A percentile compares a stretch with the other conserved stretches of the same genome.
phyloP scores from a whole-genome alignment of 2,113 vertebrate species.

The Lamprologus tigripictilis region DNA sequence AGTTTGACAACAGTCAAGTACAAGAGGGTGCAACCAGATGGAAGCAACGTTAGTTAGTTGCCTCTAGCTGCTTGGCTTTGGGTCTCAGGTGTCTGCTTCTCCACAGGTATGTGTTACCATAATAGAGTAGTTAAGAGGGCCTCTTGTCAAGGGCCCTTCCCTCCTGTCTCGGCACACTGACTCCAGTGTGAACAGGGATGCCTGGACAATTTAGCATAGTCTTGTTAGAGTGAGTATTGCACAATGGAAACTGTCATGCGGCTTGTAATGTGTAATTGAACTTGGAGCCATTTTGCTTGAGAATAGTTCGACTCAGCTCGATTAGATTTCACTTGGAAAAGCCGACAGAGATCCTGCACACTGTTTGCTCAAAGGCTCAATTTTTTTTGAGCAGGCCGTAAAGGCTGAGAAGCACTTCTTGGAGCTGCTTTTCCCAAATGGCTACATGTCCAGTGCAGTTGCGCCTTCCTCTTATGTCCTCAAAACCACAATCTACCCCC shows the following conservation, averaged over 20 bases:
- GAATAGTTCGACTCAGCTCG: constrained; percentile 53
- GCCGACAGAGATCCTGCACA: constrained; percentile 17
- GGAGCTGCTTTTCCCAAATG: constrained; percentile 45
- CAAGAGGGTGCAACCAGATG: constrained; percentile 39
- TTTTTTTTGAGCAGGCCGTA: neutral
- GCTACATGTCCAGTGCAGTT: constrained; percentile 44
- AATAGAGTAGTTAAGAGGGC: constrained; percentile 69
- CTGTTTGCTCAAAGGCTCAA: constrained; percentile 26
- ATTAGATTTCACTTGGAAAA: constrained; percentile 63
- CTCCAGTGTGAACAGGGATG: constrained; percentile 66
- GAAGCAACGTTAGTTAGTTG: constrained; percentile 24
- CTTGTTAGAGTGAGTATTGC: constrained; percentile 61
- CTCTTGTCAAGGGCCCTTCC: constrained; percentile 60
- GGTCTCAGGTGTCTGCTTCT: constrained; percentile 68
- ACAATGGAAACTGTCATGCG: constrained; percentile 72
- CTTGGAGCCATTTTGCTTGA: constrained; percentile 61
- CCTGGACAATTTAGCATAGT: constrained; percentile 55
- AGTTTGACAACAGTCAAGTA: constrained; percentile 66
- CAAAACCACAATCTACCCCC: constrained; percentile 54
- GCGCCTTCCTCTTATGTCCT: constrained; percentile 51
- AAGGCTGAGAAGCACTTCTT: neutral
- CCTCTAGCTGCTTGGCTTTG: constrained; percentile 45
- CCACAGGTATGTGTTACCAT: constrained; percentile 70
- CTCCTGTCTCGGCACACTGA: constrained; percentile 69
- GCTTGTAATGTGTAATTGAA: constrained; percentile 68